A percentile compares a stretch with the other conserved stretches of the same genome.
Conservation (phyloP, 1,140 invertebrate species). For the Geopemphigus sp. region DNA sequence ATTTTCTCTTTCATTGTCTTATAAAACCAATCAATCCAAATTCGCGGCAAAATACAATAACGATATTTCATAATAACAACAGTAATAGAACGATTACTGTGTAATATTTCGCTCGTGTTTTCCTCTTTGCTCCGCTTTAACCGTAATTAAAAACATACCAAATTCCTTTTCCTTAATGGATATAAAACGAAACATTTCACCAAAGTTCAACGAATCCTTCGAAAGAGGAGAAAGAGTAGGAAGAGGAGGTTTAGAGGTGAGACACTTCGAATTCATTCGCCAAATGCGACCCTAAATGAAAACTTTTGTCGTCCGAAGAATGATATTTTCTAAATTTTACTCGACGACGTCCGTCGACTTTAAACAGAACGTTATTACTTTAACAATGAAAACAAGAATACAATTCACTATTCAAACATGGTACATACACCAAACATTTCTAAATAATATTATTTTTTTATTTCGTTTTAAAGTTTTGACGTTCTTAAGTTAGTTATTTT, state of each 20-base stretch:
- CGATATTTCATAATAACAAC: background rate
- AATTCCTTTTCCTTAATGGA: background rate
- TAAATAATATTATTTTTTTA: no score
- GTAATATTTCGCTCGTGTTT: background rate
- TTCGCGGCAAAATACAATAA: no score
- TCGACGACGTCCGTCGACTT: background rate
- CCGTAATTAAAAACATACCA: background rate
- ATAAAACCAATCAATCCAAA: no score
- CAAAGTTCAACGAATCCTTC: background rate
- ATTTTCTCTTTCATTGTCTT: no score
- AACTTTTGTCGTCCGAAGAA: background rate
- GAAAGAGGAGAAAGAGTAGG: no score
- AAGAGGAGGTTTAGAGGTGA: no score
- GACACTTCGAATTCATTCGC: background rate
- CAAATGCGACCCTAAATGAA: background rate
- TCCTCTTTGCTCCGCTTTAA: background rate
- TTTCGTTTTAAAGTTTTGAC: no score
- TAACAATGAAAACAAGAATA: background rate
- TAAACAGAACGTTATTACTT: background rate
- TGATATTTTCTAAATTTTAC: background rate
- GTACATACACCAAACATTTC: no score
- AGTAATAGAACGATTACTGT: background rate
- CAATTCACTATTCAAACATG: no score
- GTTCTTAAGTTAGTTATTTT: no score
- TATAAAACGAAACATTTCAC: background rate